A percentile compares a stretch with the other conserved stretches of the same genome.
Conservation (phyloP, 2,113 vertebrate genomes). For the Onychorhynchus coronatus region DNA sequence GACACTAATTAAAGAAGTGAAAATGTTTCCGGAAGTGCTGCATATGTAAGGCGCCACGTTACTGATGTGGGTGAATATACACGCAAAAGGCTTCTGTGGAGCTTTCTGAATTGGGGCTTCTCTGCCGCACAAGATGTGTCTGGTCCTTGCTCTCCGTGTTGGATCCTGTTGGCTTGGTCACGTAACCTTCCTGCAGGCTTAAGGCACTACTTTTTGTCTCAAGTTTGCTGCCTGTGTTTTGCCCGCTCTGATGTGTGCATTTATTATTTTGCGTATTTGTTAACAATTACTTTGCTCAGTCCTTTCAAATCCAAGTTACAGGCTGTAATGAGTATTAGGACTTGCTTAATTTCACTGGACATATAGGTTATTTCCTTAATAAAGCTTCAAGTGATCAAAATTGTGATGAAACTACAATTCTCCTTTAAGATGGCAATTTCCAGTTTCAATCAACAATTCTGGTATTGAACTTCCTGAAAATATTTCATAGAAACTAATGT, state of each 20-base stretch:
- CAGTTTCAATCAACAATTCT: background rate
- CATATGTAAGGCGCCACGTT: accelerated
- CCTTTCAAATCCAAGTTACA: background rate
- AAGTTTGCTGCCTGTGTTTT: background rate
- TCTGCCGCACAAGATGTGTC: accelerated
- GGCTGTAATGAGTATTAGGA: background rate
- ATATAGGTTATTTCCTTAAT: background rate
- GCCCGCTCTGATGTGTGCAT: too few species aligned
- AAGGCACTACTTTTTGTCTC: accelerated
- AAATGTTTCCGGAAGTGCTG: background rate
- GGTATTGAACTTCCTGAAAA: background rate
- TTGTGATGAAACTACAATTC: background rate
- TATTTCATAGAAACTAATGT: background rate
- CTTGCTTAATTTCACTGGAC: background rate
- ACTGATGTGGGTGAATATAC: accelerated
- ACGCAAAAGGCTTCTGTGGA: accelerated
- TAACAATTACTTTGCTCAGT: background rate
- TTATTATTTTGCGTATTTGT: background rate
- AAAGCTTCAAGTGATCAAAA: background rate
- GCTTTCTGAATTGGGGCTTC: background rate
- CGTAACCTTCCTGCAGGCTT: background rate
- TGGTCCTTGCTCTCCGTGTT: background rate
- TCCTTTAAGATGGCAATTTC: background rate
- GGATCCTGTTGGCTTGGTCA: background rate
- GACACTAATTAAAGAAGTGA: background rate